phyloP scores from a whole-genome alignment of 2,888 invertebrate species.

The Geotrupes spiniger region DNA sequence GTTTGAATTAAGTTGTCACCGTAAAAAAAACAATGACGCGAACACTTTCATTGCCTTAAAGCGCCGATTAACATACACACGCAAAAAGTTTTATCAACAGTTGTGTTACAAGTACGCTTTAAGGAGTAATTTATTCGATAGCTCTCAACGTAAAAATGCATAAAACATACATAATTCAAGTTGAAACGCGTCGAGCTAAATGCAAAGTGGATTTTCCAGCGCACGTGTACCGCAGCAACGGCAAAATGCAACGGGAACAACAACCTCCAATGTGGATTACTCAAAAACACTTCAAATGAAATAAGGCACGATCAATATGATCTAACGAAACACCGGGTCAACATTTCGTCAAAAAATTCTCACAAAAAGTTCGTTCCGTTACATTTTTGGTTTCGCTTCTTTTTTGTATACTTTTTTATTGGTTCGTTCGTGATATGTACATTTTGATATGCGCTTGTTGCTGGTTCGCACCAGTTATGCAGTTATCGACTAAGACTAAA shows the following conservation, averaged over 20 bases:
- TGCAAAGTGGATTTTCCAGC: no score
- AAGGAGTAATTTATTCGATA: no score
- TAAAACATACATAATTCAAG: no score
- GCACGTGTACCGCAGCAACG: no score
- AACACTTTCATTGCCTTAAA: no score
- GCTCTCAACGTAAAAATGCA: no score
- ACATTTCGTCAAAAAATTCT: slow-evolving; percentile 14
- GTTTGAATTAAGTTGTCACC: no score
- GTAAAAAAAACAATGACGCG: no score
- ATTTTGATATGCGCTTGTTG: slow-evolving; percentile 21
- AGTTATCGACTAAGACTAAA: slow-evolving; percentile 1
- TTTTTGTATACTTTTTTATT: slow-evolving; percentile 15
- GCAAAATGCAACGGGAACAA: slow-evolving; percentile 28
- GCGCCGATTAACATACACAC: no score
- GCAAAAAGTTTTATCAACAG: no score
- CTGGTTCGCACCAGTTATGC: slow-evolving; percentile 1
- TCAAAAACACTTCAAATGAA: slow-evolving; percentile 49
- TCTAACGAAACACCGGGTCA: slow-evolving; percentile 49
- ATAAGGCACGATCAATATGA: slow-evolving; percentile 57
- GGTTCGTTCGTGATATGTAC: slow-evolving; percentile 18
- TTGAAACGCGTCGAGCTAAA: no score
- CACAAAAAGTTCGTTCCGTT: neutral
- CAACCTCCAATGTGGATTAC: slow-evolving; percentile 60
- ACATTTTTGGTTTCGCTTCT: slow-evolving; percentile 1
- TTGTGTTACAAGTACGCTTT: no score